phyloP scores from a whole-genome alignment of 2,113 vertebrate genomes.

The Neotragus pygmaeus region DNA sequence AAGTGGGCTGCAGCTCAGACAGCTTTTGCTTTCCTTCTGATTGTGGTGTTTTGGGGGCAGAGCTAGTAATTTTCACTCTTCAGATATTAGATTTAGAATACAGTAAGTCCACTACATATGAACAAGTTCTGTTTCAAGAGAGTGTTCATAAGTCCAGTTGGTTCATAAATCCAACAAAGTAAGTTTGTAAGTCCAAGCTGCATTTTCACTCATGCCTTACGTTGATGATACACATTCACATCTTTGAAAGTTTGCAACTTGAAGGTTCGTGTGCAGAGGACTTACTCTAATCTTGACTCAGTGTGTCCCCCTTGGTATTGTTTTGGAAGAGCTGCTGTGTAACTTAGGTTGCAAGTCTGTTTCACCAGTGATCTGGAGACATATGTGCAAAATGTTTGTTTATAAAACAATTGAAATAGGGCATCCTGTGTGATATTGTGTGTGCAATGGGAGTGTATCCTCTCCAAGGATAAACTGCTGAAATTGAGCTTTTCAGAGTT shows the following conservation, averaged over 20 bases:
- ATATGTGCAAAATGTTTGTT: background rate
- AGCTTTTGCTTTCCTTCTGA: background rate
- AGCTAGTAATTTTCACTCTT: background rate
- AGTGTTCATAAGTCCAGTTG: background rate
- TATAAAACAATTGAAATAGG: background rate
- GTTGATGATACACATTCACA: background rate
- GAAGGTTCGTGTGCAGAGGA: background rate
- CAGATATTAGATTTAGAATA: background rate
- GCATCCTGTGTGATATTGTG: background rate
- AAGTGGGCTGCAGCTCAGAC: background rate
- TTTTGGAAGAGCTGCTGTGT: background rate
- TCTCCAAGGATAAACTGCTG: background rate
- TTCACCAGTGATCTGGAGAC: background rate
- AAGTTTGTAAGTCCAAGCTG: background rate
- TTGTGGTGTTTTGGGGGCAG: background rate
- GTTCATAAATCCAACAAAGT: background rate
- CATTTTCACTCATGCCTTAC: background rate
- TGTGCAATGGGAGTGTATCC: accelerated
- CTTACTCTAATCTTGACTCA: background rate
- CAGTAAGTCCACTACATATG: background rate
- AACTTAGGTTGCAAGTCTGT: background rate
- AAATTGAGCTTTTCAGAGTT: background rate
- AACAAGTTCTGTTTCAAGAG: background rate
- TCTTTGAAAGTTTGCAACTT: background rate
- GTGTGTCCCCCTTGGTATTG: background rate